A percentile compares a stretch with the other conserved stretches of the same genome.
phyloP scores from a whole-genome alignment of 1,140 invertebrate genomes.

The Drosophila jambulina region DNA sequence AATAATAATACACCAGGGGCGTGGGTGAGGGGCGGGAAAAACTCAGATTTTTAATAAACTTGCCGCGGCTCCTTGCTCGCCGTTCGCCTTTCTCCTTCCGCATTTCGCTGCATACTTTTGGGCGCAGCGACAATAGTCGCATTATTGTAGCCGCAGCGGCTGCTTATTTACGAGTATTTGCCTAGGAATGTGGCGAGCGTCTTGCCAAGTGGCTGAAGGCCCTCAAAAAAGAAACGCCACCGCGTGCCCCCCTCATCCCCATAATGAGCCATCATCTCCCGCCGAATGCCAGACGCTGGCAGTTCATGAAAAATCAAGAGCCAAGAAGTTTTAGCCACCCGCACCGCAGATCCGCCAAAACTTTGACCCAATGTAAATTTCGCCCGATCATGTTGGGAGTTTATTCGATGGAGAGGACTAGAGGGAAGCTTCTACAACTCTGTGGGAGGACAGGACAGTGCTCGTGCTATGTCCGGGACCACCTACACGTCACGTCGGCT shows the following conservation, averaged over 20 bases:
- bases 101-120: conserved; percentile 61
- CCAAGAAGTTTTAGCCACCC: conserved; percentile 62
- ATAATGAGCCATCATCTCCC: conserved; percentile 68
- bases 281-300: conserved; percentile 55
- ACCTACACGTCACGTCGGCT: conserved; percentile 44
- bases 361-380: conserved; percentile 53
- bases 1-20: conserved; percentile 64
- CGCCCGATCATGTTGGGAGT: conserved; percentile 50
- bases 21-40: conserved; percentile 15
- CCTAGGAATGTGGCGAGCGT: conserved; percentile 70
- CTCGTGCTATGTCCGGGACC: conserved; percentile 22
- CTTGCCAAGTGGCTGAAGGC: conserved; percentile 64
- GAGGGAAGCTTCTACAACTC: neutral
- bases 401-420: conserved; percentile 16
- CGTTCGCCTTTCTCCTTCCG: conserved; percentile 23
- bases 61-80: conserved; percentile 44
- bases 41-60: conserved; percentile 81
- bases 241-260: conserved; percentile 14
- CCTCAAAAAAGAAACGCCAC: conserved; percentile 11
- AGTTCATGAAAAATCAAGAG: conserved; percentile 77
- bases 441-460: neutral
- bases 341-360: conserved; percentile 31
- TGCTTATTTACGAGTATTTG: conserved; percentile 79
- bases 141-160: conserved; percentile 40
- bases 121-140: conserved; percentile 52